Base-by-base conservation (phyloP, 2,888 invertebrate species). In the Stenurella melanura region DNA sequence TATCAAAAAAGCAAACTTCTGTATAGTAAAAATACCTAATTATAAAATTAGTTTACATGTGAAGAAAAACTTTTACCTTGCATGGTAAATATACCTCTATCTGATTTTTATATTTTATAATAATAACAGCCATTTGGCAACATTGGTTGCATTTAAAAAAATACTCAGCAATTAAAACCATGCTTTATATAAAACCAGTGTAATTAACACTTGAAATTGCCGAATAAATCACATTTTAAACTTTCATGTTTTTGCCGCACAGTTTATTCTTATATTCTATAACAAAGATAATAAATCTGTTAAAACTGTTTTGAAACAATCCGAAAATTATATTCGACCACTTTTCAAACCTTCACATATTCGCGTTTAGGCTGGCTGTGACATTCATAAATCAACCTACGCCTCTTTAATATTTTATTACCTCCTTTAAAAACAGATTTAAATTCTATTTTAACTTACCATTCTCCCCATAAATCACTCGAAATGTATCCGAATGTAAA, bases 401-500 rank as follows among this genome's bases (percentile, higher is more conserved):
- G 54, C 70, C 70, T 26, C 70, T 70, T 70, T 70, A 70, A 70
- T 70, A 70, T 58, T 70, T 70, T 70, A 70, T 70, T 60, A 60
- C 70, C 70, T 70, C 70, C 70, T 70, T 70, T 70, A 70, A 57
- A 60, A 70, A 70, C 70, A 70, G 70, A 70, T 70, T 60, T 70
- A 70, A 70, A 70, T 58, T 70, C 70, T 70, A 70, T 70, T 70
- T 70, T 50, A 56, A 70, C 81, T 90, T 90, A 96, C 96, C 96
- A 87, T 91, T 91, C 80, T 93, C 93, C 87, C 94, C 95, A 90
- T 96, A 96, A 86, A 97, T 94, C 79, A 96, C 93, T 58, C 97
- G 92, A 89, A 97, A 97, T 0, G 96, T 96, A 88, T 97, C 97
- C 67, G 96, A 96, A 89, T 97, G 97, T 80, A 96, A 92, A 87